A percentile compares a stretch with the other conserved stretches of the same genome.
phyloP scores from a whole-genome alignment of 92 coral and sea anemone species.

The Epizoanthus rinbou region DNA sequence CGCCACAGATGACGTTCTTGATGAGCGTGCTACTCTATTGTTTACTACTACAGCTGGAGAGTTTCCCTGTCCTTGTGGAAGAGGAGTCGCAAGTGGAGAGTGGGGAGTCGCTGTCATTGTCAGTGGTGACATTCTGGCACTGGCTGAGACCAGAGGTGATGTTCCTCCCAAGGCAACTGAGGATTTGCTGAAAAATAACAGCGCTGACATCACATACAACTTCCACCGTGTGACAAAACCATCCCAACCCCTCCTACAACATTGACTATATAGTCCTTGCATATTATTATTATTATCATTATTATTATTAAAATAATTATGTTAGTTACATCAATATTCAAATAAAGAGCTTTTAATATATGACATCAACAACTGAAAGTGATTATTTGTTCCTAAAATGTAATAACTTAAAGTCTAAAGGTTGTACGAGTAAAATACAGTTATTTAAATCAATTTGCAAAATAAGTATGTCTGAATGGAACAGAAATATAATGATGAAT shows the following conservation, averaged over 20 bases:
- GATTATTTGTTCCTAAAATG: no score
- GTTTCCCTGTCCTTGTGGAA: constrained; percentile 66
- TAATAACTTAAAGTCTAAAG: no score
- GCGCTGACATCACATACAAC: not conserved
- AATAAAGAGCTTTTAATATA: no score
- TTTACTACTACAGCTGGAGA: constrained; percentile 58
- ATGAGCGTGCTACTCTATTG: constrained; percentile 71
- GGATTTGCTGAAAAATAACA: constrained; percentile 12
- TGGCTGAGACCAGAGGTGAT: constrained; percentile 81
- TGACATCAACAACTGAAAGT: no score
- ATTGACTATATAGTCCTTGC: no score
- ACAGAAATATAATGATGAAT: not conserved
- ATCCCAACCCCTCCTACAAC: no score
- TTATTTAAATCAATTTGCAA: no score
- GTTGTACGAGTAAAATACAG: no score
- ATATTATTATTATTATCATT: no score
- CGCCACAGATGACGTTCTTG: constrained; percentile 91
- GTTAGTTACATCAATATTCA: no score
- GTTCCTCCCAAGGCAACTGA: constrained; percentile 33
- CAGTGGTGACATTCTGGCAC: constrained; percentile 82
- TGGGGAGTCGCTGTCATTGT: constrained; percentile 76
- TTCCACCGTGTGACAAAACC: not conserved
- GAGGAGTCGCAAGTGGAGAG: constrained; percentile 89
- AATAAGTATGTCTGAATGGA: no score
- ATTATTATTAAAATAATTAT: no score